These are phyloP conservation scores for Brachionus paranguensis DNA, from an alignment of 1,140 invertebrate genomes.

Conservation along the genomic window DNA sequence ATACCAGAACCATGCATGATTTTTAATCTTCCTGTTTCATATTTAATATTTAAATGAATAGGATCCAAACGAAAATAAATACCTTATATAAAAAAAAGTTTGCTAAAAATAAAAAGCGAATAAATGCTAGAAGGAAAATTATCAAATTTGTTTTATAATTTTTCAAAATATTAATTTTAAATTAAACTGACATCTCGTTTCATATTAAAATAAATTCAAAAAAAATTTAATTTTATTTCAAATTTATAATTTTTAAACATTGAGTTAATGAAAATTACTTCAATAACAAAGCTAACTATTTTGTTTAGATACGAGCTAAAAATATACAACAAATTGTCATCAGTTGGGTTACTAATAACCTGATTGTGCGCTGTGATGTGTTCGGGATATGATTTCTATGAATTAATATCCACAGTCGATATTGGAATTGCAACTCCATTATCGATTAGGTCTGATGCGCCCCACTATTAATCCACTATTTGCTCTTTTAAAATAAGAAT, in stretches of 20 bases:
- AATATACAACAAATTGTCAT: slow-evolving; percentile 38
- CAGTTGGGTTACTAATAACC: slow-evolving; percentile 40
- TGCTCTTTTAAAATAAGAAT: no score
- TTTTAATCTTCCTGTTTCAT: no score
- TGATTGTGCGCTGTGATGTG: slow-evolving; percentile 41
- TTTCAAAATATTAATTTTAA: not conserved
- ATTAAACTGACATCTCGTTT: not conserved
- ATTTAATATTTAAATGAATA: no score
- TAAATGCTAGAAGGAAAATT: no score
- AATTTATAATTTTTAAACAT: not conserved
- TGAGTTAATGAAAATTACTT: slow-evolving; percentile 5
- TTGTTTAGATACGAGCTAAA: not conserved
- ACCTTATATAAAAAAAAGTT: no score
- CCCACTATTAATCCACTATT: not conserved
- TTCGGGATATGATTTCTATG: slow-evolving; percentile 40
- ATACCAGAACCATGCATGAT: no score
- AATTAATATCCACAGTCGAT: slow-evolving; percentile 40
- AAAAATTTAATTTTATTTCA: not conserved
- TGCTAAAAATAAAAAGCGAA: no score
- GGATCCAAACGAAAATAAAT: no score
- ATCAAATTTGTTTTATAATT: not conserved
- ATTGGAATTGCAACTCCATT: slow-evolving; percentile 40
- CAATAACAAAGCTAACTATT: not conserved
- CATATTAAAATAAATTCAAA: not conserved
- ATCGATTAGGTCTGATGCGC: slow-evolving; percentile 40